These are phyloP conservation scores for Orientallactaga sibirica DNA, from an alignment of 2,797 vertebrate species.

Conservation along the genomic window DNA sequence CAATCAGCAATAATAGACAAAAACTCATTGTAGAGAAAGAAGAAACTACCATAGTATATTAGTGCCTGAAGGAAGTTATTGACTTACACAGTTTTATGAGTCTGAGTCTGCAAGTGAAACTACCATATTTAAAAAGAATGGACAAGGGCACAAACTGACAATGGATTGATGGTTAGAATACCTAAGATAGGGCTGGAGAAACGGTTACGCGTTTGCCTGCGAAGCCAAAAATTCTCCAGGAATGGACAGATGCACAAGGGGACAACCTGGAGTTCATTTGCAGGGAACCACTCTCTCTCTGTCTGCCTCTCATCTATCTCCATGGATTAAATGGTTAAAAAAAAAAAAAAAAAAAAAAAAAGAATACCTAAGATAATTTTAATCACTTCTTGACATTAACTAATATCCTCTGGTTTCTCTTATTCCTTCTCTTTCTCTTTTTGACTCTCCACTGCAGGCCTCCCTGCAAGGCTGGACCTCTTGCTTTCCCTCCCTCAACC, in stretches of 20 bases:
- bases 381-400: neutral
- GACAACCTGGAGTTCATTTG: no score
- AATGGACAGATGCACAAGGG: no score
- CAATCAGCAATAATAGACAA: conserved; percentile 33
- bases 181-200: no score
- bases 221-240: no score
- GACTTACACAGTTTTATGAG: neutral
- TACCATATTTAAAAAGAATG: neutral
- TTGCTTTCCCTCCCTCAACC: neutral
- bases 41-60: neutral
- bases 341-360: no score
- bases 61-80: neutral
- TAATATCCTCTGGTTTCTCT: neutral
- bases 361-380: conserved; percentile 40
- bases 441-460: no score
- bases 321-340: no score
- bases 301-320: no score
- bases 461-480: neutral
- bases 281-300: no score
- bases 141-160: no score
- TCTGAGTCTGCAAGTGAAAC: neutral
- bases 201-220: no score
- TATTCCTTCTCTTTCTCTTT: neutral
- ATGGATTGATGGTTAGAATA: conserved; percentile 37
- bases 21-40: neutral